Conservation (phyloP, 2,797 vertebrate species). For the Gallirallus australis region DNA sequence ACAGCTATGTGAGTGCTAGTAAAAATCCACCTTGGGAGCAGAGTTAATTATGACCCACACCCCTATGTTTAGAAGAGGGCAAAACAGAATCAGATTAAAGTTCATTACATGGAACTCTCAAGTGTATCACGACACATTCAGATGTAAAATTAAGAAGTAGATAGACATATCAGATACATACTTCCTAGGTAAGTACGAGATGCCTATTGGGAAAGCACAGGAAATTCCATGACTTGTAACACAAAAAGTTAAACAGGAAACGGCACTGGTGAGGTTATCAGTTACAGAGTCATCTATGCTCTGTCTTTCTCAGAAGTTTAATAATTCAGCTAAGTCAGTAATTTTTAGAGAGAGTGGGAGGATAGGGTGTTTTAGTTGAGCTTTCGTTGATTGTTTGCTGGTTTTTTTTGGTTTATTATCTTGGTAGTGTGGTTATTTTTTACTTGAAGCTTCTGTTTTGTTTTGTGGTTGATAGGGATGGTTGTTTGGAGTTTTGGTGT, state of each 20-base stretch:
- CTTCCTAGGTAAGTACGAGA: not conserved
- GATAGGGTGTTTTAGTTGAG: rapidly evolving
- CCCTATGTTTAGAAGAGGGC: not conserved
- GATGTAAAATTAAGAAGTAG: not conserved
- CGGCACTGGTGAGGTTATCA: not conserved
- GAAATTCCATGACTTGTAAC: not conserved
- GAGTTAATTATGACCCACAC: not conserved
- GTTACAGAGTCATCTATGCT: not conserved
- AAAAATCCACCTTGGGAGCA: not conserved
- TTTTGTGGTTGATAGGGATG: no score
- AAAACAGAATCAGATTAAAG: not conserved
- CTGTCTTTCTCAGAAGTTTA: not conserved
- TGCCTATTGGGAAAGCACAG: not conserved
- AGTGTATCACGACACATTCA: not conserved
- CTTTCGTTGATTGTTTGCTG: not conserved
- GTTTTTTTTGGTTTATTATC: no score
- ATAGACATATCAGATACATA: not conserved
- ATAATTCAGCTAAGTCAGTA: not conserved
- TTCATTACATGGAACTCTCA: not conserved
- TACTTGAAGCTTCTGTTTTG: no score
- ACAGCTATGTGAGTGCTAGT: not conserved
- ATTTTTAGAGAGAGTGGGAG: not conserved
- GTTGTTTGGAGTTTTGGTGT: not conserved
- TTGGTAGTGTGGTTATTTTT: not conserved
- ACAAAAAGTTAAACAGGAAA: not conserved